These are phyloP conservation scores for Ovis canadensis DNA, from an alignment of 2,113 vertebrate species.

Conservation along the genomic window DNA sequence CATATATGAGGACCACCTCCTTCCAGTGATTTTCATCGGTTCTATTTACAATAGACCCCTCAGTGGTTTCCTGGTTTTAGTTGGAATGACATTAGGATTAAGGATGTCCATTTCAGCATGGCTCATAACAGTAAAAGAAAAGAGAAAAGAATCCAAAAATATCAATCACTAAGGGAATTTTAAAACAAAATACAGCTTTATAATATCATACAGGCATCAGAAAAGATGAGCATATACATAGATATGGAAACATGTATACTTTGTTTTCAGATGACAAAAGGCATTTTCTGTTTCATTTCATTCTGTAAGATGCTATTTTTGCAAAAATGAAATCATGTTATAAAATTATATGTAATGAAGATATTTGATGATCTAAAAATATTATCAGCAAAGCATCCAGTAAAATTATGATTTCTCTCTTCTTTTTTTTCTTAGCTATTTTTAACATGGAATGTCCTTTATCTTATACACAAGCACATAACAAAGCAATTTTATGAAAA, in stretches of 20 bases:
- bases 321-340: not conserved
- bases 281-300: not conserved
- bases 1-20: not conserved
- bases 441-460: not conserved
- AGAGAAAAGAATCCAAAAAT: not conserved
- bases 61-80: not conserved
- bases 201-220: not conserved
- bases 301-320: not conserved
- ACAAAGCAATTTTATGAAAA: not conserved
- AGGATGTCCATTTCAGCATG: not conserved
- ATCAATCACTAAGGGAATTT: not conserved
- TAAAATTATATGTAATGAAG: not conserved
- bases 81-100: not conserved
- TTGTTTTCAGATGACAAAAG: not conserved
- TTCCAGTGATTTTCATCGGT: not conserved
- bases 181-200: not conserved
- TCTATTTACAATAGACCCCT: not conserved
- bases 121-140: not conserved
- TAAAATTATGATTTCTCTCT: not conserved
- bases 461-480: not conserved
- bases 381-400: not conserved
- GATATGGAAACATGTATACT: not conserved
- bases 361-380: not conserved
- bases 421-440: not conserved
- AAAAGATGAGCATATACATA: not conserved